Conservation (phyloP, 2,888 invertebrate species). For the Tortricodes alternella region DNA sequence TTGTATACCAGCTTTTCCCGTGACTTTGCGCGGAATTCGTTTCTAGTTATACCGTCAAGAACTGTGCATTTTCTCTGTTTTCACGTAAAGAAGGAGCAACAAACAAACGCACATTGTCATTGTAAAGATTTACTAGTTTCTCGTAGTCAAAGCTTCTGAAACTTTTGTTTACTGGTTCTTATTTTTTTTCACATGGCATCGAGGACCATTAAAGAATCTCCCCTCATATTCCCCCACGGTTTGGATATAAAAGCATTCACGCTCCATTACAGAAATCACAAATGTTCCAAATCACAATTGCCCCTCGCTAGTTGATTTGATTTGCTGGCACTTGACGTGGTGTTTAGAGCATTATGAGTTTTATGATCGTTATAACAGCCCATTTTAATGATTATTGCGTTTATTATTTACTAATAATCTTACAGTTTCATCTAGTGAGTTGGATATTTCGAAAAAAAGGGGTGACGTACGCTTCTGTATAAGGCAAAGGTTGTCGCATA, state of each 20-base stretch:
- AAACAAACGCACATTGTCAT: too few species aligned
- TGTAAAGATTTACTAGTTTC: too few species aligned
- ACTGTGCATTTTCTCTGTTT: too few species aligned
- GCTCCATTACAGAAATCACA: conserved; percentile 43
- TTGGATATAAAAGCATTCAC: conserved; percentile 21
- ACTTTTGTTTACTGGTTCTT: not conserved
- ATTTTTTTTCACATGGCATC: conserved; percentile 8
- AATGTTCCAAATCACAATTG: conserved; percentile 36
- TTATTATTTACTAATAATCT: not conserved
- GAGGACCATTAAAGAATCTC: not conserved
- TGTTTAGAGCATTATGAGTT: conserved; percentile 8
- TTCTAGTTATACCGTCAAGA: too few species aligned
- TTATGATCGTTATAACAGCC: conserved; percentile 10
- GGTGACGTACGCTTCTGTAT: too few species aligned
- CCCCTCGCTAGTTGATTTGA: conserved; percentile 12
- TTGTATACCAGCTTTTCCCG: too few species aligned
- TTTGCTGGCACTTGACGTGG: conserved; percentile 9
- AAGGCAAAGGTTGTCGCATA: too few species aligned
- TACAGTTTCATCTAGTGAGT: too few species aligned
- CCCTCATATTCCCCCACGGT: not conserved
- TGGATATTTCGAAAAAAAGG: too few species aligned
- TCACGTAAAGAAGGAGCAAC: too few species aligned
- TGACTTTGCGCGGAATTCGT: too few species aligned
- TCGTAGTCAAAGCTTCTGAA: too few species aligned
- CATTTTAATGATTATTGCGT: not conserved